Base-by-base conservation (phyloP, 2,797 vertebrate species). In the Schizopygopsis malacanthus region DNA sequence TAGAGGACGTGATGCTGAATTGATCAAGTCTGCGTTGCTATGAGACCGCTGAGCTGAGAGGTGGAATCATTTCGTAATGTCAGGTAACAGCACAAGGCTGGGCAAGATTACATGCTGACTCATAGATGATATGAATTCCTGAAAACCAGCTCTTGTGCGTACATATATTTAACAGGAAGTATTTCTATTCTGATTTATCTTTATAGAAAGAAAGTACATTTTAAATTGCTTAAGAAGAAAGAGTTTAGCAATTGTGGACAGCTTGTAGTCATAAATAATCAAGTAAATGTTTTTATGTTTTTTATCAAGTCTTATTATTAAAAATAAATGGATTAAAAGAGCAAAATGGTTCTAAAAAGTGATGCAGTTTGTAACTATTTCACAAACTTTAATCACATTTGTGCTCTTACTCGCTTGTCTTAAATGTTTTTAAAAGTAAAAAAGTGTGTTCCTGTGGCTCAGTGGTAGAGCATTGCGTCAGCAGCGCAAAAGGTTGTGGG, bases 1-100 rank as follows among this genome's bases (percentile, higher is more conserved):
- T 89, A 86, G 88, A 75, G 81, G 88, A 56, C 65, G 70, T 76
- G 83, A 87, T 83, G 83, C 70, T 63, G 76, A 70, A 81, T 84
- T 61, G 6, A 80, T 71, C 33, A 16, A 73, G 65, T 54, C 82
- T 69, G 65, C 20, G 84, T 89, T 89, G 88, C 88, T 86, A 86
- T 88, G 88, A 88, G 70, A 89, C 86, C 63, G 43, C 71, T 77
- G 71, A 79, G 80, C 76, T 69, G 71, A 86, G 59, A 72, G 70
- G 52, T 41, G 77, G 59, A 73, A 56, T 77, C 67, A 33, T 85
- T 67, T 81, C 15, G 2, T 84, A 37, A 72, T 84, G 82, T 85
- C 76, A 85, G 83, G 67, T 61, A 79, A 63, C 52, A 61, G 25
- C 54, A 61, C 67, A 79, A 28, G 65, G 52, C 43, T 85, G 67